Percentiles rank a stretch among this genome's conserved stretches.
phyloP scores from a whole-genome alignment of 2,797 vertebrate genomes.

The Rhinogobio ventralis region DNA sequence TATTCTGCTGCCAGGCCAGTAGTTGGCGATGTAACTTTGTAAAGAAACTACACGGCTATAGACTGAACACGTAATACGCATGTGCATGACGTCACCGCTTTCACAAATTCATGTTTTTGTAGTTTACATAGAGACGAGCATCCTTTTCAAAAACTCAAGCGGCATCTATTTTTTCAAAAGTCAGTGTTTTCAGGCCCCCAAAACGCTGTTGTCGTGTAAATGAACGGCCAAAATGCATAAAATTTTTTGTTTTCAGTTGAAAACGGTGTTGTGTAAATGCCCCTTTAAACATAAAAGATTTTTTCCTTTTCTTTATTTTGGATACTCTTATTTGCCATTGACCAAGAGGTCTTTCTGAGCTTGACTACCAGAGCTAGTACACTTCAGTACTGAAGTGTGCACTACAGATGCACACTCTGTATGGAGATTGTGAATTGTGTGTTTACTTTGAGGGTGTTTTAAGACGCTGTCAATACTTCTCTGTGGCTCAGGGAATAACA shows the following conservation, averaged over 20 bases:
- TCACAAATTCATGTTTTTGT: neutral
- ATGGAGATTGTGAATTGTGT: neutral
- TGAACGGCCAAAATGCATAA: neutral
- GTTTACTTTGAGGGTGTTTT: conserved; percentile 10
- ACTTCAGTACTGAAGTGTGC: conserved; percentile 8
- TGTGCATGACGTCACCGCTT: neutral
- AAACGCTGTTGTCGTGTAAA: neutral
- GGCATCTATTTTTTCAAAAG: too few species aligned
- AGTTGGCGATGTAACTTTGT: neutral
- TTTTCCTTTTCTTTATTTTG: neutral
- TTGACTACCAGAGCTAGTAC: neutral
- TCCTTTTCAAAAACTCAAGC: neutral
- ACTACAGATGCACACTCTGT: conserved; percentile 1
- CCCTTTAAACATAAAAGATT: neutral
- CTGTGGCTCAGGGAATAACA: conserved; percentile 27
- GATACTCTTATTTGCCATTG: neutral
- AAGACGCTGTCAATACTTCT: conserved; percentile 30
- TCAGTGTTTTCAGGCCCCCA: neutral
- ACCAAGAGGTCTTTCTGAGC: neutral
- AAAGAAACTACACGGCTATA: neutral
- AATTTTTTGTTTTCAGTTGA: neutral
- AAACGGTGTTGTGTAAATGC: neutral
- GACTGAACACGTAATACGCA: neutral
- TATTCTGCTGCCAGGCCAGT: neutral
- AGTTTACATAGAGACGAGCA: neutral